Conservation (phyloP, 2,113 vertebrate genomes). For the Mastomys natalensis region DNA sequence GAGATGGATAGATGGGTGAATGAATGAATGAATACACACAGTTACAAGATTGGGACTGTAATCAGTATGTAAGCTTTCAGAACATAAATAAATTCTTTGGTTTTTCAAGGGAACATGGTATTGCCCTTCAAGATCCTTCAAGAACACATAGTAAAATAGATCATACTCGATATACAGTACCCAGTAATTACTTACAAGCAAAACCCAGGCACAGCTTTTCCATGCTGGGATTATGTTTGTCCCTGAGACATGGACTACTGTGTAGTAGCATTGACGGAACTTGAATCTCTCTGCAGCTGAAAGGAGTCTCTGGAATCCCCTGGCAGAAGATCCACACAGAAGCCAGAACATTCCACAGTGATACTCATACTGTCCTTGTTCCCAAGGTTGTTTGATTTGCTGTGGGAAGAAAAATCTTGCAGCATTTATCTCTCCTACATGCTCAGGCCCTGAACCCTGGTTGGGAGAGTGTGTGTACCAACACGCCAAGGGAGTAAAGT, state of each 20-base stretch:
- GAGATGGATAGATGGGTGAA: no score
- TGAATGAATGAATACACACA: neutral
- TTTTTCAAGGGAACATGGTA: neutral
- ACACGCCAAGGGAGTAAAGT: slow-evolving; percentile 54
- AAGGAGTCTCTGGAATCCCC: slow-evolving; percentile 37
- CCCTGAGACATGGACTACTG: neutral
- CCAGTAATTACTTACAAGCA: neutral
- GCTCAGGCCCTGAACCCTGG: slow-evolving; percentile 18
- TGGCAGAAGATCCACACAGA: slow-evolving; percentile 33
- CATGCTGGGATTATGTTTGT: neutral
- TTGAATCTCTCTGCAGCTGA: neutral
- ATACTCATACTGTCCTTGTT: neutral
- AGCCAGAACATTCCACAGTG: neutral
- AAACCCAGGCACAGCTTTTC: neutral
- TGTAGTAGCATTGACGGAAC: slow-evolving; percentile 1
- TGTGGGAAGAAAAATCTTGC: slow-evolving; percentile 59
- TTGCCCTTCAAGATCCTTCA: slow-evolving; percentile 27
- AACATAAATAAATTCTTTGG: neutral
- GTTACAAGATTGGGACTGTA: neutral
- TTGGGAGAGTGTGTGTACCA: slow-evolving; percentile 51
- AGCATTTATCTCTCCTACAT: slow-evolving; percentile 50
- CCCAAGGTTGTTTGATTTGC: slow-evolving; percentile 25
- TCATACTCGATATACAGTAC: neutral
- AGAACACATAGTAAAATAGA: neutral
- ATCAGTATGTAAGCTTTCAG: neutral